A percentile compares a stretch with the other conserved stretches of the same genome.
Evolutionary conservation across 2,113 vertebrate genomes (phyloP).

Genomic region (Gymnocephalus cernua): DNA sequence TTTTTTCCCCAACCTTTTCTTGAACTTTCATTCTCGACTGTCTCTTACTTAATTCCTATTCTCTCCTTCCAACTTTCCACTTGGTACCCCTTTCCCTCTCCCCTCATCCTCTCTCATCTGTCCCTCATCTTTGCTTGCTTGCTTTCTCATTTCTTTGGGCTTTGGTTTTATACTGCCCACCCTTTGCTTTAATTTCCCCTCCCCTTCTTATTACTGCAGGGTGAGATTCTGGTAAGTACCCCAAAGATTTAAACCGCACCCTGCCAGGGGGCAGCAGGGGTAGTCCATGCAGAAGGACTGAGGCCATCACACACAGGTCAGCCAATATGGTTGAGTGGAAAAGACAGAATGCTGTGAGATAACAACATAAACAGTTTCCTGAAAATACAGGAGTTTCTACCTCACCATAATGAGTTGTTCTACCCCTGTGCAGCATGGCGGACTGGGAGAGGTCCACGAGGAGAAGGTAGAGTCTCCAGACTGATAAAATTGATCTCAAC

Average conservation of each 20-base stretch:
- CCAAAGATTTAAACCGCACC: conserved; percentile 72
- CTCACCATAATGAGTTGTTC: conserved; percentile 56
- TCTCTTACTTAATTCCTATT: not conserved
- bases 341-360: conserved; percentile 30
- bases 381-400: not conserved
- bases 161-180: conserved; percentile 63
- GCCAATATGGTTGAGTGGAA: conserved; percentile 29
- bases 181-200: conserved; percentile 61
- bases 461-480: conserved; percentile 81
- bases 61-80: conserved; percentile 12
- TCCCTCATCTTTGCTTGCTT: conserved; percentile 54
- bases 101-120: conserved; percentile 38
- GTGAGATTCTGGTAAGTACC: conserved; percentile 99
- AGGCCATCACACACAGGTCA: conserved; percentile 66
- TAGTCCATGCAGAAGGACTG: conserved; percentile 79
- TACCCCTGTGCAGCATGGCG: conserved; percentile 76
- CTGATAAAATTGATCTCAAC: conserved; percentile 36
- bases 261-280: conserved; percentile 79
- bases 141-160: conserved; percentile 79
- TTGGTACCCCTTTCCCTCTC: not conserved
- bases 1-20: not conserved
- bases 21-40: not conserved
- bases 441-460: conserved; percentile 71
- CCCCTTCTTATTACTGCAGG: conserved; percentile 86
- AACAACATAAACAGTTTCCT: conserved; percentile 14